These are phyloP conservation scores for Oreochromis tanganicae DNA, from an alignment of 2,113 vertebrate species.

Conservation along the genomic window DNA sequence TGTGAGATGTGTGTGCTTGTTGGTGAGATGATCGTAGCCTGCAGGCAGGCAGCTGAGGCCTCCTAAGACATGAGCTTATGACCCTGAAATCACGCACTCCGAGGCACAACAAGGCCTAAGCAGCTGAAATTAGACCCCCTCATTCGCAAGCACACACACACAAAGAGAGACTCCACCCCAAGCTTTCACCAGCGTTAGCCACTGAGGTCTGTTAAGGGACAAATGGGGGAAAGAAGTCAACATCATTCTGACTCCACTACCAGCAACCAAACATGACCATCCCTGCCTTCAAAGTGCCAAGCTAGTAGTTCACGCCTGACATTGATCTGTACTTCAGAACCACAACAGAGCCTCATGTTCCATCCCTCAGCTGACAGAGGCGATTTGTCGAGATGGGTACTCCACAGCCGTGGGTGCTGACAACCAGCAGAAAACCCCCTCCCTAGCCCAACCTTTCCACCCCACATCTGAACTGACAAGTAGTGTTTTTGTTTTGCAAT, in stretches of 20 bases:
- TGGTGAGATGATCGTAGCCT: slow-evolving; percentile 6
- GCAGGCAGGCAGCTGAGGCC: slow-evolving; percentile 27
- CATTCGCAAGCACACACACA: neutral
- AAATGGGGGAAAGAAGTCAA: neutral
- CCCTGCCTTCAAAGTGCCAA: neutral
- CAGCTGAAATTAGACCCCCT: slow-evolving; percentile 29
- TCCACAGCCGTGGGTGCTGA: slow-evolving; percentile 12
- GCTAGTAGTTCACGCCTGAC: slow-evolving; percentile 36
- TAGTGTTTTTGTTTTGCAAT: slow-evolving; percentile 44
- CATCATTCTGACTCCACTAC: neutral
- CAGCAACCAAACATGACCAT: neutral
- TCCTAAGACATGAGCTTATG: slow-evolving; percentile 32
- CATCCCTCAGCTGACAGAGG: slow-evolving; percentile 58
- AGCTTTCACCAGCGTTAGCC: neutral
- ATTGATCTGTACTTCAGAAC: slow-evolving; percentile 59
- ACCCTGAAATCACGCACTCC: slow-evolving; percentile 46
- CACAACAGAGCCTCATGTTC: slow-evolving; percentile 49
- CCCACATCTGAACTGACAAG: slow-evolving; percentile 20
- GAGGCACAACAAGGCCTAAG: slow-evolving; percentile 2
- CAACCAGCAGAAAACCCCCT: neutral
- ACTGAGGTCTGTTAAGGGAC: slow-evolving; percentile 12
- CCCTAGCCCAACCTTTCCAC: neutral
- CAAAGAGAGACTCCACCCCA: neutral
- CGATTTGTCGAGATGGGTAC: slow-evolving; percentile 48
- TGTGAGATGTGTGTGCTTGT: neutral